A percentile compares a stretch with the other conserved stretches of the same genome.
These are phyloP conservation scores for Casuarius casuarius DNA, from an alignment of 2,113 vertebrate species.

Conservation along the genomic window DNA sequence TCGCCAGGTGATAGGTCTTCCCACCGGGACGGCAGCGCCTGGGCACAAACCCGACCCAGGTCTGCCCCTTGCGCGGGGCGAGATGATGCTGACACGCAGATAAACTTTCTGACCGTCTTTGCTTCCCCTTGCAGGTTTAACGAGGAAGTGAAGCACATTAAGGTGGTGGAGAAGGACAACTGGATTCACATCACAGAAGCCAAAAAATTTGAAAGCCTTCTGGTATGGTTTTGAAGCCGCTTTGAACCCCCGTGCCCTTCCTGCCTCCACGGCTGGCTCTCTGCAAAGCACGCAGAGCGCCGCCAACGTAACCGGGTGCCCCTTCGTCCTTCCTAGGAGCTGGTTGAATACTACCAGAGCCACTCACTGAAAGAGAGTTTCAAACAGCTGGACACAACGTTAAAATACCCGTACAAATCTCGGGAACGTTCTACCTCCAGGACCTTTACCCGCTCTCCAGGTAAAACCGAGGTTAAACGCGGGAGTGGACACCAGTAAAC, in stretches of 20 bases:
- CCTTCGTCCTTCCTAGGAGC: slow-evolving; percentile 80
- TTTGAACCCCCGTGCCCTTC: accelerated
- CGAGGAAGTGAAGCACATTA: slow-evolving; percentile 98
- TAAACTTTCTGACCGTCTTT: accelerated
- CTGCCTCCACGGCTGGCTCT: accelerated
- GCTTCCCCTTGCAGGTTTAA: slow-evolving; percentile 83
- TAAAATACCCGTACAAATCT: slow-evolving; percentile 93
- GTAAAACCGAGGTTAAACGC: slow-evolving; percentile 64
- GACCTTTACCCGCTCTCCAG: slow-evolving; percentile 88
- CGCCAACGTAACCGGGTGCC: neutral
- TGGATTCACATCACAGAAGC: slow-evolving; percentile 99
- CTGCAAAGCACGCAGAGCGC: neutral
- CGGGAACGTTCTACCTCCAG: slow-evolving; percentile 85
- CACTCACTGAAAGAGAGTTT: slow-evolving; percentile 99
- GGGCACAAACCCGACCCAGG: neutral
- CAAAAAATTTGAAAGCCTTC: slow-evolving; percentile 95
- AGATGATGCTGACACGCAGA: accelerated
- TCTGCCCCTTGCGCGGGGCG: accelerated
- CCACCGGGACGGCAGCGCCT: neutral
- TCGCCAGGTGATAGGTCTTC: too few species aligned
- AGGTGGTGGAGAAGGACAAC: slow-evolving; percentile 96
- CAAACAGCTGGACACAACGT: slow-evolving; percentile 93
- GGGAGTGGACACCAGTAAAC: accelerated
- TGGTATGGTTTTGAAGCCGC: slow-evolving; percentile 79
- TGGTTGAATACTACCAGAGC: slow-evolving; percentile 96